These are phyloP conservation scores for Eubasilissa splendida DNA, from an alignment of 2,888 invertebrate species.

Conservation along the genomic window DNA sequence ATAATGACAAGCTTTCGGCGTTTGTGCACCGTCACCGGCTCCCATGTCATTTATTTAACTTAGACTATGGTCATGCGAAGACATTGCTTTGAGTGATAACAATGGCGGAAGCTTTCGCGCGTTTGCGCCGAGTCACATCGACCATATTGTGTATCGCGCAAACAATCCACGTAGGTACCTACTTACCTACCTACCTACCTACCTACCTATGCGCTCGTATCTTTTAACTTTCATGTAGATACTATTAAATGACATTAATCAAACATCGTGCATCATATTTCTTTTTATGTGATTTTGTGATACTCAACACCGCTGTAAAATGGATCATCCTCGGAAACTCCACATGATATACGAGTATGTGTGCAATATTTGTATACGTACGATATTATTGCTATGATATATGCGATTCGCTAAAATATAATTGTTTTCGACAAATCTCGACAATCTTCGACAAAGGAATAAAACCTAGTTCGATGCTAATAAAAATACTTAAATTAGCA, in stretches of 20 bases:
- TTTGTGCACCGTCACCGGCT: conserved; percentile 51
- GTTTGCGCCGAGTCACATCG: conserved; percentile 42
- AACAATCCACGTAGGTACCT: conserved; percentile 6
- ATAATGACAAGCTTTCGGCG: conserved; percentile 53
- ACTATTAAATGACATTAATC: conserved; percentile 24
- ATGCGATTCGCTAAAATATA: too few species aligned
- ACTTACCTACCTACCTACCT: not conserved
- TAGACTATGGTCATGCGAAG: conserved; percentile 45
- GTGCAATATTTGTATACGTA: too few species aligned
- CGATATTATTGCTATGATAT: too few species aligned
- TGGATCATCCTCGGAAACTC: not conserved
- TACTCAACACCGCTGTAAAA: not conserved
- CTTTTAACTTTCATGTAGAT: not conserved
- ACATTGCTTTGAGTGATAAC: conserved; percentile 47
- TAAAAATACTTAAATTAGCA: too few species aligned
- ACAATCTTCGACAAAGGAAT: too few species aligned
- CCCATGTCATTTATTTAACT: conserved; percentile 52
- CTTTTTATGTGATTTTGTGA: conserved; percentile 1
- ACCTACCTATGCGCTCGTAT: not conserved
- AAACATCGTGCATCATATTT: conserved; percentile 29
- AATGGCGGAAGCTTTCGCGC: conserved; percentile 34
- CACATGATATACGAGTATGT: too few species aligned
- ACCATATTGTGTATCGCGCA: conserved; percentile 18
- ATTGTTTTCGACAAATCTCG: too few species aligned
- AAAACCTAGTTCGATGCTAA: too few species aligned